phyloP scores from a whole-genome alignment of 1,140 invertebrate genomes.

The Bicyclus anynana region DNA sequence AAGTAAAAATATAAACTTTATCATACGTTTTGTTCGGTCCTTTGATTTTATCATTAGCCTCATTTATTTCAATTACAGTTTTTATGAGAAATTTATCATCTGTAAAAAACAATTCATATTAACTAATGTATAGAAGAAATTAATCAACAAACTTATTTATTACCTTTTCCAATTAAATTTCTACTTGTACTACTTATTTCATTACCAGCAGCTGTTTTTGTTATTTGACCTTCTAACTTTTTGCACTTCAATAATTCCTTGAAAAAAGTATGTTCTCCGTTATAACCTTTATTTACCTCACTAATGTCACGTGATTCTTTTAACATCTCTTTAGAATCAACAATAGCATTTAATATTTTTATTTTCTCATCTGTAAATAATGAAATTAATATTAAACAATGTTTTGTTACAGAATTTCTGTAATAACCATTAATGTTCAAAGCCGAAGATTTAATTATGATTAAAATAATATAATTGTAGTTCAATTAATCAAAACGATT shows the following conservation, averaged over 20 bases:
- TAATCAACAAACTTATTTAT: too few species aligned
- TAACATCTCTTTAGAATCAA: constrained; percentile 10
- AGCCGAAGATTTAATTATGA: too few species aligned
- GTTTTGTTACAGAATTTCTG: background rate
- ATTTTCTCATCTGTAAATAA: constrained; percentile 9
- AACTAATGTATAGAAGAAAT: background rate
- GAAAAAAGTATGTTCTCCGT: constrained; percentile 34
- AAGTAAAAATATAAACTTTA: too few species aligned
- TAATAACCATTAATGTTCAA: too few species aligned
- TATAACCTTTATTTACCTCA: constrained; percentile 13
- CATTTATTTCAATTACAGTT: constrained; percentile 48
- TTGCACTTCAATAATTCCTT: constrained; percentile 38
- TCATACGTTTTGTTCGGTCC: constrained; percentile 32
- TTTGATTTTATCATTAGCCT: constrained; percentile 16
- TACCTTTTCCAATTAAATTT: background rate
- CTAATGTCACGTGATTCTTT: constrained; percentile 13
- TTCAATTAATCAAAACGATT: too few species aligned
- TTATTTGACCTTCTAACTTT: constrained; percentile 26
- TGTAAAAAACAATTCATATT: constrained; percentile 25
- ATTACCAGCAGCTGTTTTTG: background rate
- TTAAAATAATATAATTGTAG: too few species aligned
- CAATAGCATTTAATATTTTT: constrained; percentile 4
- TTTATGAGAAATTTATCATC: constrained; percentile 43
- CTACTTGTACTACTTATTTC: background rate
- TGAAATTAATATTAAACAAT: background rate